phyloP scores from a whole-genome alignment of 2,888 invertebrate species.

The Drosophila ustulata region DNA sequence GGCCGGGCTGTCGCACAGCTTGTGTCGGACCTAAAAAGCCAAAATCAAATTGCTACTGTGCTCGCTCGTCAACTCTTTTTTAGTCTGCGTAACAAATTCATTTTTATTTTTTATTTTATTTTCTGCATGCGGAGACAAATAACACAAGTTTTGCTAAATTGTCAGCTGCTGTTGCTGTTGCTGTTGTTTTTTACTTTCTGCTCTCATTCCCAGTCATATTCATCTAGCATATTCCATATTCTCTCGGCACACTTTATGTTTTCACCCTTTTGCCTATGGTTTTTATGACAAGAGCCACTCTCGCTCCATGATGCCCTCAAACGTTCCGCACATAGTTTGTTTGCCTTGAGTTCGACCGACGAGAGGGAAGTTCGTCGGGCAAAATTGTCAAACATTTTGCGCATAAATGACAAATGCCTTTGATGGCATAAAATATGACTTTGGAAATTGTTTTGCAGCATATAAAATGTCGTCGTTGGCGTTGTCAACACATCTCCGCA shows the following conservation, averaged over 20 bases:
- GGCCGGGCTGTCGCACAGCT: constrained; percentile 14
- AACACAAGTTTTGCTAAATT: constrained; percentile 72
- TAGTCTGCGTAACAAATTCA: constrained; percentile 53
- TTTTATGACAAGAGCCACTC: constrained; percentile 63
- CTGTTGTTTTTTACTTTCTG: constrained; percentile 14
- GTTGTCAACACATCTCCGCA: constrained; percentile 34
- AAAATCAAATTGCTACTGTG: constrained; percentile 72
- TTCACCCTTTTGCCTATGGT: constrained; percentile 50
- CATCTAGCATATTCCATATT: constrained; percentile 34
- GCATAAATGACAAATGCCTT: constrained; percentile 80
- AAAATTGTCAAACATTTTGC: constrained; percentile 75
- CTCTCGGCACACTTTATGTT: constrained; percentile 37
- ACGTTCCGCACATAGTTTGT: constrained; percentile 62
- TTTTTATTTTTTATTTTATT: constrained; percentile 51
- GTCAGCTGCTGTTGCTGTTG: constrained; percentile 57
- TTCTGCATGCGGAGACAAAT: constrained; percentile 59
- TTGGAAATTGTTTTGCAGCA: constrained; percentile 79
- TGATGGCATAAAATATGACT: constrained; percentile 80
- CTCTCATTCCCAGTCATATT: constrained; percentile 26
- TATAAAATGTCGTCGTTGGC: constrained; percentile 62
- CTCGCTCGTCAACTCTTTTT: constrained; percentile 65
- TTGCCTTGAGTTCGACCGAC: constrained; percentile 17
- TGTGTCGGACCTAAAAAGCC: constrained; percentile 34
- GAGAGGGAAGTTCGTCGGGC: constrained; percentile 11
- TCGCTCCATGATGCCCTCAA: constrained; percentile 47